A percentile compares a stretch with the other conserved stretches of the same genome.
phyloP scores from a whole-genome alignment of 2,888 invertebrate species.

The Leucozona laternaria region DNA sequence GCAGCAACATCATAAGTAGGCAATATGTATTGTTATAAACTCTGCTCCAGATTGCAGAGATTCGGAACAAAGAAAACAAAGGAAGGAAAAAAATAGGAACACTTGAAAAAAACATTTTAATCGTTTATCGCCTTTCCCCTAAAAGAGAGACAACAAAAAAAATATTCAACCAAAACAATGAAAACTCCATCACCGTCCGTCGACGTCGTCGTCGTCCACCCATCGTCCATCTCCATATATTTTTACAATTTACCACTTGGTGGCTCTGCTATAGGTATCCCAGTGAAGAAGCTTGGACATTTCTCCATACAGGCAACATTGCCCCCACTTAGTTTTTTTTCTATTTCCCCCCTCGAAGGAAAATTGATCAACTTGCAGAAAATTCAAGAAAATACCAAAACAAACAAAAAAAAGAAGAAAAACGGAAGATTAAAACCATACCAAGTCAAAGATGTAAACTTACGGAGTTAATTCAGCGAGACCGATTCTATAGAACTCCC shows the following conservation, averaged over 20 bases:
- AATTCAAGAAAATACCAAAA: constrained; percentile 4
- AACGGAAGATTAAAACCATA: constrained; percentile 44
- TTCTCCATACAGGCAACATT: constrained; percentile 5
- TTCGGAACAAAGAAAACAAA: constrained; percentile 49
- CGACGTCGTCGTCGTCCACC: constrained; percentile 8
- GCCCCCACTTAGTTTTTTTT: constrained; percentile 12
- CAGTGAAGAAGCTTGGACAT: constrained; percentile 17
- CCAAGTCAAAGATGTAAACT: constrained; percentile 64
- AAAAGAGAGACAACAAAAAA: constrained; percentile 23
- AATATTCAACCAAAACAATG: constrained; percentile 30
- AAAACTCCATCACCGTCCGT: not conserved
- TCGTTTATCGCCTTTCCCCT: constrained; percentile 70
- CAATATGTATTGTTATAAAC: constrained; percentile 25
- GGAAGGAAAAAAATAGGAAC: constrained; percentile 14
- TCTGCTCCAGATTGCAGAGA: constrained; percentile 63
- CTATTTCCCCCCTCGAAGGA: not conserved
- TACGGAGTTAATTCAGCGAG: constrained; percentile 65
- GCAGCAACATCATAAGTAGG: not conserved
- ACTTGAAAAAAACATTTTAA: constrained; percentile 49
- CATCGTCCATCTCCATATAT: constrained; percentile 53
- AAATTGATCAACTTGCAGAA: constrained; percentile 47
- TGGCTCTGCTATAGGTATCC: not conserved
- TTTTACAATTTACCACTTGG: constrained; percentile 30
- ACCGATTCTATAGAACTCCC: constrained; percentile 58
- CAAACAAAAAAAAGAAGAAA: constrained; percentile 2